Conservation (phyloP, 2,797 vertebrate genomes). For the Sebastiscus tertius region DNA sequence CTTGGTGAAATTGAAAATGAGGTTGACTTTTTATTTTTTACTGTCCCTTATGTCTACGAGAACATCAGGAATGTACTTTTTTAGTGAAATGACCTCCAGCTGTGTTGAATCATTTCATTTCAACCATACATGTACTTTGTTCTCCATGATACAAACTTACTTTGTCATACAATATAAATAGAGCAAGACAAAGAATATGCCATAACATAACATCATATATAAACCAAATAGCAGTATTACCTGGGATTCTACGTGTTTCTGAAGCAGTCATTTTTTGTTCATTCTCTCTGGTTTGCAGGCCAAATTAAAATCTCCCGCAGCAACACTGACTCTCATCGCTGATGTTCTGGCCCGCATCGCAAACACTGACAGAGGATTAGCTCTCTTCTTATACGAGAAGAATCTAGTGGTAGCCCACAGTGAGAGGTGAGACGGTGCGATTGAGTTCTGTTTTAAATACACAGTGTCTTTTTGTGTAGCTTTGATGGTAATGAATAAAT, state of each 20-base stretch:
- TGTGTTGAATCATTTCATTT: too few relatives aligned
- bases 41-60: too few relatives aligned
- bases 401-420: constrained; percentile 73
- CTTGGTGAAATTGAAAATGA: too few relatives aligned
- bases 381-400: constrained; percentile 89
- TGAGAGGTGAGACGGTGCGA: constrained; percentile 80
- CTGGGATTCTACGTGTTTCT: constrained; percentile 4
- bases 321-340: constrained; percentile 87
- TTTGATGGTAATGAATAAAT: constrained; percentile 37
- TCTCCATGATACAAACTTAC: too few relatives aligned
- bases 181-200: too few relatives aligned
- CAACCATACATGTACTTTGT: too few relatives aligned
- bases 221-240: too few relatives aligned
- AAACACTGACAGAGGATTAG: constrained; percentile 89
- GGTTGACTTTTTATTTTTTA: too few relatives aligned
- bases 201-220: too few relatives aligned
- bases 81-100: too few relatives aligned
- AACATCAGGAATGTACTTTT: too few relatives aligned
- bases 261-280: constrained; percentile 20
- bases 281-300: constrained; percentile 70
- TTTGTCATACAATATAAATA: too few relatives aligned
- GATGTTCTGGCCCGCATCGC: constrained; percentile 92
- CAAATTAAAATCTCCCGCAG: constrained; percentile 83
- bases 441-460: constrained; percentile 23
- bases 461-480: background rate